Base-by-base conservation (phyloP, 2,888 invertebrate genomes). In the Artemia sinica region DNA sequence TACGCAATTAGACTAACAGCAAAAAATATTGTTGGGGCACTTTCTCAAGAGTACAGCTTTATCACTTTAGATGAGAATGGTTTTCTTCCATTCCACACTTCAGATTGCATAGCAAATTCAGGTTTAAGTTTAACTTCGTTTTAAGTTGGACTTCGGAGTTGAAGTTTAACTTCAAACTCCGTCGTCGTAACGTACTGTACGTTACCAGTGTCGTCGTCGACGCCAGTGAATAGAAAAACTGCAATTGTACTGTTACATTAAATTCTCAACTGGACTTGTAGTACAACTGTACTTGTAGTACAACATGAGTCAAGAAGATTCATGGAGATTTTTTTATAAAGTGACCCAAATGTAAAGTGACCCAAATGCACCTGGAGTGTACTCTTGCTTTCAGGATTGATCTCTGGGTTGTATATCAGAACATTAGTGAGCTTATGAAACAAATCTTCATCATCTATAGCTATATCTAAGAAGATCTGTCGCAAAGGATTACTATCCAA, bases 351-450 rank as follows among this genome's bases (percentile, higher is more conserved):
- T n/a, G n/a, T n/a, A n/a, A n/a, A n/a, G n/a, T n/a, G n/a, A n/a
- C n/a, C 58, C 13, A 58, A 14, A 14, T 58, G 58, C 14, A 58
- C 58, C 14, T 58, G 58, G 14, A 58, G 14, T 14, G 3, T 58
- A n/a, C n/a, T n/a, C 13, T 4, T 58, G 58, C 58, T 58, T 58
- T 58, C 58, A 2, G 58, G 58, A 14, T 58, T 58, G 13, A 58
- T 58, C 14, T 58, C 58, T n/a, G 58, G 58, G 8, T 58, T 58
- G n/a, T n/a, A 58, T n/a, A 58, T 58, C n/a, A 58, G 58, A 13
- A 58, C 58, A 58, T 58, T 58, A 14, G 58, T 58, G n/a, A 58
- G 58, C 58, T 58, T 13, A 58, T 58, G n/a, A 58, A 58, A 58
- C 6, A 58, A 58, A 58, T 58, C 58, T 58, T 58, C 58, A 58